A percentile compares a stretch with the other conserved stretches of the same genome.
Evolutionary conservation across 2,797 vertebrate genomes (phyloP).

Genomic region (Urosaurus nigricauda): DNA sequence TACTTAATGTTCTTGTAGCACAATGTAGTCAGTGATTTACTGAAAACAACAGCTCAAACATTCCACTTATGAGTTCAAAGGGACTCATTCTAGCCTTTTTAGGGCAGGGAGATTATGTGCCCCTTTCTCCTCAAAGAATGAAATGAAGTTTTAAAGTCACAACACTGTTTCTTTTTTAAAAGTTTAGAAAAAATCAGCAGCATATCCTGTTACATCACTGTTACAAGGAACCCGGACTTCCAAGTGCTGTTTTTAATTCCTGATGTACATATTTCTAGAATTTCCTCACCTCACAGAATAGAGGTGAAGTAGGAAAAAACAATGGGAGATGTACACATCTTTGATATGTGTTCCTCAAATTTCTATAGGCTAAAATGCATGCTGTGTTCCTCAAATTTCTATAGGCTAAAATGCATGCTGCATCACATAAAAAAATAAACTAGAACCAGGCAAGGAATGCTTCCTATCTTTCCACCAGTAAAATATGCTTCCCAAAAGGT

Average conservation of each 20-base stretch:
- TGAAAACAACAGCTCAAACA: background rate
- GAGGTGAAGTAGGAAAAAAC: background rate
- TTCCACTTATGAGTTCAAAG: background rate
- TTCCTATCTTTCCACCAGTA: background rate
- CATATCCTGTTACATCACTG: background rate
- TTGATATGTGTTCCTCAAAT: background rate
- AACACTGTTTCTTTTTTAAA: background rate
- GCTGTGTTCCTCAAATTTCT: too few species aligned
- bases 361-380: background rate
- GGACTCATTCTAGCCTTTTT: background rate
- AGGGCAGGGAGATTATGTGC: background rate
- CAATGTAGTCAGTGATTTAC: conserved; percentile 28
- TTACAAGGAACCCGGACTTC: background rate
- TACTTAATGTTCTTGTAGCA: conserved; percentile 33
- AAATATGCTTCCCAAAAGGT: accelerated
- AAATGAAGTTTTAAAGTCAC: conserved; percentile 35
- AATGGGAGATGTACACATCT: accelerated
- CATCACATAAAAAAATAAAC: background rate
- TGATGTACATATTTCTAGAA: background rate
- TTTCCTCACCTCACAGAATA: background rate
- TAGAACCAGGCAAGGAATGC: background rate
- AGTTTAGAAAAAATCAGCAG: conserved; percentile 31
- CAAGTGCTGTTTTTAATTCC: background rate
- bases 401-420: background rate
- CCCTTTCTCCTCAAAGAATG: conserved; percentile 10